Evolutionary conservation across 2,113 vertebrate genomes (phyloP).

Genomic region (Pagrus major): DNA sequence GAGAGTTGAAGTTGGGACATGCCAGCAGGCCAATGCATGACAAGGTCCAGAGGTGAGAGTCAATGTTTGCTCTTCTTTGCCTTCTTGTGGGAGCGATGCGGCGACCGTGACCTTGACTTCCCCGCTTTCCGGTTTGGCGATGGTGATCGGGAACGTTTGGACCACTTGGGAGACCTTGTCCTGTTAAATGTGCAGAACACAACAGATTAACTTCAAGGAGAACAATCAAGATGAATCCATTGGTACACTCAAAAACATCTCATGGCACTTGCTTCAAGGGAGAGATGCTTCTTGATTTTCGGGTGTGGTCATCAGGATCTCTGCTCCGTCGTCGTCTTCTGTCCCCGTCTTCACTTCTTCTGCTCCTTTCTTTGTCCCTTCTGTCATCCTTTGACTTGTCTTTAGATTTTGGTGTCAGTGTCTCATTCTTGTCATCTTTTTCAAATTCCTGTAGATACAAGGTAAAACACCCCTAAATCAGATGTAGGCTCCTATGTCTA

Average conservation of each 20-base stretch:
- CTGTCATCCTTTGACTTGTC: constrained; percentile 80
- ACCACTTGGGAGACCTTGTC: constrained; percentile 81
- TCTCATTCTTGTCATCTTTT: constrained; percentile 81
- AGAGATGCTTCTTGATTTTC: constrained; percentile 73
- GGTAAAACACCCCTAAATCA: not conserved
- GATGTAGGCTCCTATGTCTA: not conserved
- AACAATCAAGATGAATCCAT: not conserved
- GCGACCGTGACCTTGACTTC: constrained; percentile 83
- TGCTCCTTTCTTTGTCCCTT: constrained; percentile 78
- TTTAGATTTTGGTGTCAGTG: constrained; percentile 73
- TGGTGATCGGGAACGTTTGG: constrained; percentile 83
- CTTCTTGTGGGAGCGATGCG: constrained; percentile 87
- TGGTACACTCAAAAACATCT: not conserved
- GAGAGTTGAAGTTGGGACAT: constrained; percentile 51
- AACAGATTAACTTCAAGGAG: not conserved
- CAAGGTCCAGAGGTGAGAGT: constrained; percentile 48
- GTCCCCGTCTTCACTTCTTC: constrained; percentile 75
- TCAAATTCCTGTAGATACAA: constrained; percentile 81
- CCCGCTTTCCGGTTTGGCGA: constrained; percentile 76
- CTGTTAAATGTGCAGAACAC: constrained; percentile 51
- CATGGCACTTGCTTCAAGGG: constrained; percentile 70
- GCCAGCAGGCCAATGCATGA: constrained; percentile 15
- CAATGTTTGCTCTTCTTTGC: constrained; percentile 88
- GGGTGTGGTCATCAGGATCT: constrained; percentile 68
- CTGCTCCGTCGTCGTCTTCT: constrained; percentile 68